Percentiles rank a stretch among this genome's conserved stretches.
phyloP scores from a whole-genome alignment of 1,140 invertebrate species.

The Heliothis subflexa region DNA sequence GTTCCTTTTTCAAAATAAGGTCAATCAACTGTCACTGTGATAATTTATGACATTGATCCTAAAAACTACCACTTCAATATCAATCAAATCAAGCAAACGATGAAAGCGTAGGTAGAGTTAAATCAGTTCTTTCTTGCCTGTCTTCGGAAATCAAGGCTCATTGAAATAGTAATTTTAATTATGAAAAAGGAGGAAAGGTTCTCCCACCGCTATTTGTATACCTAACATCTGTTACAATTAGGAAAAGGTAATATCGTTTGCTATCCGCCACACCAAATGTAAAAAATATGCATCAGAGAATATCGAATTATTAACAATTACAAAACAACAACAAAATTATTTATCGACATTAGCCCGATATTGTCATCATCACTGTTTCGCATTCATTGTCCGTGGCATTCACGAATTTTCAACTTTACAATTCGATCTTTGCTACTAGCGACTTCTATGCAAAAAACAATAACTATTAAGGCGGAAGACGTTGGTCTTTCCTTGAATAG shows the following conservation, averaged over 20 bases:
- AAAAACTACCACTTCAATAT: background rate
- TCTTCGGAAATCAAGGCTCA: too few species aligned
- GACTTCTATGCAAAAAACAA: constrained; percentile 7
- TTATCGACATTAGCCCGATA: constrained; percentile 40
- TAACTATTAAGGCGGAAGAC: too few species aligned
- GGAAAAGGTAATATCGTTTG: too few species aligned
- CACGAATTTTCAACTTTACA: background rate
- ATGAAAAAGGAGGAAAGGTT: too few species aligned
- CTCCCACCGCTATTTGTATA: too few species aligned
- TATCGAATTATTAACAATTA: background rate
- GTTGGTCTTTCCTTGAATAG: too few species aligned
- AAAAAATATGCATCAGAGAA: too few species aligned
- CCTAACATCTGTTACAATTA: too few species aligned
- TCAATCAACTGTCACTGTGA: background rate
- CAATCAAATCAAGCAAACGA: background rate
- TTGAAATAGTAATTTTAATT: too few species aligned
- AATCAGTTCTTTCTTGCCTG: too few species aligned
- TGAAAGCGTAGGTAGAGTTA: background rate
- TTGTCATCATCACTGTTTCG: constrained; percentile 1
- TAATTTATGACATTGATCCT: too few species aligned
- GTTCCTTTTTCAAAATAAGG: constrained; percentile 1
- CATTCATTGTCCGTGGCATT: background rate
- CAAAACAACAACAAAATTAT: constrained; percentile 9
- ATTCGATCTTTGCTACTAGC: background rate
- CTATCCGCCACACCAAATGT: too few species aligned